Conservation (phyloP, 1,140 invertebrate species). For the Pygmarrhopalites habei region DNA sequence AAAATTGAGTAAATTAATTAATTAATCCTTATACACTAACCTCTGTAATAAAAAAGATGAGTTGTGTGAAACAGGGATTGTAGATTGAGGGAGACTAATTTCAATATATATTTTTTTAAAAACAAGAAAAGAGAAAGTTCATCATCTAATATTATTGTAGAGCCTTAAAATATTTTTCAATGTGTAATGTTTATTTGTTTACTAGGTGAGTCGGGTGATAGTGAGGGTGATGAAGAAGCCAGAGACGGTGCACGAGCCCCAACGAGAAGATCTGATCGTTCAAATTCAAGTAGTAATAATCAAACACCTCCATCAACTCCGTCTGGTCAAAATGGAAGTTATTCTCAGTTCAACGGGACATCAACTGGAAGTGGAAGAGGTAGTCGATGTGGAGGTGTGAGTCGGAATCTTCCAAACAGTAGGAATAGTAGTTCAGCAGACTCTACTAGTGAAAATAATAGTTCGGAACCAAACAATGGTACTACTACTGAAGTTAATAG, state of each 20-base stretch:
- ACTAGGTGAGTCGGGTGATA: too few species aligned
- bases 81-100: too few species aligned
- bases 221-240: slow-evolving; percentile 19
- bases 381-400: slow-evolving; percentile 13
- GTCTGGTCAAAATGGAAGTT: slow-evolving; percentile 4
- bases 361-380: slow-evolving; percentile 1
- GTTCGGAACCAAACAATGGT: neutral
- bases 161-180: too few species aligned
- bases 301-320: slow-evolving; percentile 17
- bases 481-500: too few species aligned
- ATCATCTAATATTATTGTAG: too few species aligned
- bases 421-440: neutral
- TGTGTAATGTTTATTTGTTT: too few species aligned
- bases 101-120: too few species aligned
- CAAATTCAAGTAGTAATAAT: slow-evolving; percentile 30
- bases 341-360: neutral
- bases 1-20: too few species aligned
- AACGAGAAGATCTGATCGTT: slow-evolving; percentile 27
- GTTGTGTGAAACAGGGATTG: too few species aligned
- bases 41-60: too few species aligned
- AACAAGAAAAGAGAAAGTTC: too few species aligned
- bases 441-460: neutral
- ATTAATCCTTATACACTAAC: too few species aligned
- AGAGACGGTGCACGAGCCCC: slow-evolving; percentile 30
- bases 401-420: neutral